Evolutionary conservation across 1,140 invertebrate genomes (phyloP).

Genomic region (Apis mellifera): Amel_HAv3.1 CM009934.2:6832501-6833000

Average conservation of each 20-base stretch:
- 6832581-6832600: not conserved
- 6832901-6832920: too few species aligned
- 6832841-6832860: not conserved
- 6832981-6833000: too few species aligned
- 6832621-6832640: not conserved
- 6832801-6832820: not conserved
- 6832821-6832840: not conserved
- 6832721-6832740: not conserved
- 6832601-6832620: conserved; percentile 23
- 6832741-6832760: not conserved
- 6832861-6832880: not conserved
- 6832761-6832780: not conserved
- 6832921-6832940: too few species aligned
- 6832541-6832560: conserved; percentile 20
- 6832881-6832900: not conserved
- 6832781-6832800: not conserved
- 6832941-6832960: too few species aligned
- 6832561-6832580: not conserved
- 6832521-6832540: conserved; percentile 21
- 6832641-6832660: conserved; percentile 15
- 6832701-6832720: not conserved
- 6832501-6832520: not conserved
- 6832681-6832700: conserved; percentile 37
- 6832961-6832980: too few species aligned
- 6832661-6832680: conserved; percentile 3